Base-by-base conservation (phyloP, 2,888 invertebrate species). In the Mythimna pallens region DNA sequence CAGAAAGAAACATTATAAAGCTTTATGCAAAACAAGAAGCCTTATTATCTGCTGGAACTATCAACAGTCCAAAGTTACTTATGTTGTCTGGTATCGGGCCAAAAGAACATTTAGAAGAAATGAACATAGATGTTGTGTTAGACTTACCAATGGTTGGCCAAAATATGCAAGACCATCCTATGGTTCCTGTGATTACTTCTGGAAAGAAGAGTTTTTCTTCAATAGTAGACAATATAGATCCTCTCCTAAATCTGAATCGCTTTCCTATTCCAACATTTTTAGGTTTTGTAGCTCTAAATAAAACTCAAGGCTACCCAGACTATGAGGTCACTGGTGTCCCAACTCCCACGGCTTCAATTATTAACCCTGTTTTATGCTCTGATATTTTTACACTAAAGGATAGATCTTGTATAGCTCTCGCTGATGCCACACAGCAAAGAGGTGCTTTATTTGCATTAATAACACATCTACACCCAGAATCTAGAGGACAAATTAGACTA, bases 51-150 rank as follows among this genome's bases (percentile, higher is more conserved):
- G 92, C 93, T 12, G 94, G 94, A 4, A 82, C 91, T 17, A 80
- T 93, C 3, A 92, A 89, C 55, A 90, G 89, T 64, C 94, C 94
- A 0, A 89, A 93, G 67, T 58, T 94, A 10, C 76, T 94, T 9
- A 93, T 94, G 93, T 71, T 93, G 10, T 94, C 94, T 4, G 94
- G 94, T 3, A 86, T 94, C 30, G 94, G 94, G 14, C 91, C 92
- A 2, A 87, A 83, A 62, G 73, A 89, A 1, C 89, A 94, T 82
- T 87, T 94, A 22, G 47, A 87, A 58, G 84, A 90, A 73, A 78
- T 89, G 40, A 80, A 82, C 20, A 91, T 93, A 40, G 50, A 88
- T 61, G 76, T 91, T 0, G 22, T 89, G 17, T 50, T 89, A 5
- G 76, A 93, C 80, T 89, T 87, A 3, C 89, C 90, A 22, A 85